Conservation (phyloP, 2,113 vertebrate species). For the Copsychus sechellarum region DNA sequence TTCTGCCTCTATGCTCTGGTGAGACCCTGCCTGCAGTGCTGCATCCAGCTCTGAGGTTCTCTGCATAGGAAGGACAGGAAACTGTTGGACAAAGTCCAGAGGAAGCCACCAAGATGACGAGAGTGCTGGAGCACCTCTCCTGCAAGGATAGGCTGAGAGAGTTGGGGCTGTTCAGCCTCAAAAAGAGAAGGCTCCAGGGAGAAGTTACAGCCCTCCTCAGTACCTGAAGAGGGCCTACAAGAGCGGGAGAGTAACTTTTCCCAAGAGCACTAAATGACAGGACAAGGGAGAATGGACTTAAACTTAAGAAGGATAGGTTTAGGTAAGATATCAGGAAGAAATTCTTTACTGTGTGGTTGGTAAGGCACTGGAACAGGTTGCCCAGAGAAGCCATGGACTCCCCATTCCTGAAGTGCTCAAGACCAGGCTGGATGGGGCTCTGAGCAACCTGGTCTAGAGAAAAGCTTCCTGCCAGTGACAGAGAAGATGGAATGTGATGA, state of each 20-base stretch:
- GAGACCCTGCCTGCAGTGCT: not conserved
- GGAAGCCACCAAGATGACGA: not conserved
- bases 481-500: not conserved
- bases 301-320: not conserved
- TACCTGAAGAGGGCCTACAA: not conserved
- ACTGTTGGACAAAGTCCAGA: not conserved
- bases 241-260: not conserved
- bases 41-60: not conserved
- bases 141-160: rapidly evolving
- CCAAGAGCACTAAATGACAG: no score
- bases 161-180: not conserved
- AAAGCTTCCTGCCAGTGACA: not conserved
- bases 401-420: not conserved
- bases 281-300: not conserved
- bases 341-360: not conserved
- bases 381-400: not conserved
- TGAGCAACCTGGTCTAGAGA: not conserved
- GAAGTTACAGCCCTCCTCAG: not conserved
- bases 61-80: not conserved
- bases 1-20: not conserved
- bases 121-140: not conserved
- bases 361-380: not conserved
- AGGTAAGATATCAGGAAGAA: not conserved
- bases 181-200: not conserved
- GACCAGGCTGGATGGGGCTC: not conserved